Evolutionary conservation across 2,113 vertebrate species (phyloP).

Genomic region (Prietella phreatophila): DNA sequence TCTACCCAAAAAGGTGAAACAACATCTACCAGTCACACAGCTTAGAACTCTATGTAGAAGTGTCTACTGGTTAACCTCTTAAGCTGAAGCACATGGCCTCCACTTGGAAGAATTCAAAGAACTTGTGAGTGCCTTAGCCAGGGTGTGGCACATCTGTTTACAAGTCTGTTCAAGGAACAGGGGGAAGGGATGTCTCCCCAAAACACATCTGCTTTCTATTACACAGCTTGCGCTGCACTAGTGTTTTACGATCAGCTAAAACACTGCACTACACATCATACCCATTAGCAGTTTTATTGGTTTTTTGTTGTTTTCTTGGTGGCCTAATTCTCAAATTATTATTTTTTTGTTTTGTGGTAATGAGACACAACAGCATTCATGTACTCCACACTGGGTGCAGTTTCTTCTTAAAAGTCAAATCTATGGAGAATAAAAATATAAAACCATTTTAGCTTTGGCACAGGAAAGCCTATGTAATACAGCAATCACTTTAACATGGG

Average conservation of each 20-base stretch:
- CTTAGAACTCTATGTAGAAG: neutral
- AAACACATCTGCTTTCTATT: conserved; percentile 45
- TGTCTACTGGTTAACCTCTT: neutral
- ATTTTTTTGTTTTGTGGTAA: neutral
- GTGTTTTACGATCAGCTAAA: neutral
- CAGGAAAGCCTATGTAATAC: neutral
- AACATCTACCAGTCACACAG: neutral
- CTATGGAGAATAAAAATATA: neutral
- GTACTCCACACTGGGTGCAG: neutral
- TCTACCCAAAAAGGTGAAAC: neutral
- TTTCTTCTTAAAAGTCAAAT: neutral
- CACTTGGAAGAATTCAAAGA: conserved; percentile 40
- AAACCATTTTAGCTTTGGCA: neutral
- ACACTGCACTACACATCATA: neutral
- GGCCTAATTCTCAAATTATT: neutral
- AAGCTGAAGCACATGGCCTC: conserved; percentile 23
- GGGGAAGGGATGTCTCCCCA: conserved; percentile 37
- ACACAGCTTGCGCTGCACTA: neutral
- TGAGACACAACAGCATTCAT: neutral
- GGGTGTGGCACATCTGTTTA: conserved; percentile 59
- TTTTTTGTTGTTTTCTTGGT: neutral
- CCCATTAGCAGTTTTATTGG: neutral
- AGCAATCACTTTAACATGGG: neutral
- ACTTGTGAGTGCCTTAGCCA: conserved; percentile 32
- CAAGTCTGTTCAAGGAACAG: conserved; percentile 33